Base-by-base conservation (phyloP, 2,797 vertebrate species). In the Nannoperca obscura region DNA sequence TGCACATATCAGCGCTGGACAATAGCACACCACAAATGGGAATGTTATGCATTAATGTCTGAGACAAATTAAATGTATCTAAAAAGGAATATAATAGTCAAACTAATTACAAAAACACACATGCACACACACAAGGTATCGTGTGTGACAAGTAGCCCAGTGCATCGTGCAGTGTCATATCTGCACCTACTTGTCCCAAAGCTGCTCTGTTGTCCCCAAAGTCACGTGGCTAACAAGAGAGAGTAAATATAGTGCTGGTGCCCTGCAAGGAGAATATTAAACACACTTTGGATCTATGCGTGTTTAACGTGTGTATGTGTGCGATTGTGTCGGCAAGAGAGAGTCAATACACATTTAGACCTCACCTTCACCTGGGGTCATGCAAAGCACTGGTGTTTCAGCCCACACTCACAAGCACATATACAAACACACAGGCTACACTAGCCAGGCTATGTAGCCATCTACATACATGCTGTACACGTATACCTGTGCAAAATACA, bases 181-280 rank as follows among this genome's bases (percentile, higher is more conserved):
- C 75, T 84, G 63, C 71, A 90, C 64, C 85, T 88, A 85, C 78
- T 38, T 87, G 78, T 80, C 61, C 72, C 57, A 53, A 86, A 81
- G 83, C 80, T 60, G 71, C 59, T 80, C 68, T 80, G 81, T 55
- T 89, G 80, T 63, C 46, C 62, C 67, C 30, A 60, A 46, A 71
- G 78, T 86, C 84, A 86, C 67, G 11, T 86, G 85, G 60, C 47
- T 46, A 70, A 58, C 49, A 79, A 76, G 61, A 62, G 55, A 72
- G 72, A 74, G 65, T 89, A 78, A 87, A 86, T 83, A 86, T 78
- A 85, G 84, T 70, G 50, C 65, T 14, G 32, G 74, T 11, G n/a
- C 62, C 58, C 57, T 38, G 64, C 76, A 80, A 63, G 50, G 53
- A 78, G 30, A 74, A 80, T 74, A 80, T 85, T 40, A 76, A 71